Evolutionary conservation across 37 sponge, comb jelly and placozoan species (phyloP).

Genomic region (Chondrilla cf. caribensis): DNA sequence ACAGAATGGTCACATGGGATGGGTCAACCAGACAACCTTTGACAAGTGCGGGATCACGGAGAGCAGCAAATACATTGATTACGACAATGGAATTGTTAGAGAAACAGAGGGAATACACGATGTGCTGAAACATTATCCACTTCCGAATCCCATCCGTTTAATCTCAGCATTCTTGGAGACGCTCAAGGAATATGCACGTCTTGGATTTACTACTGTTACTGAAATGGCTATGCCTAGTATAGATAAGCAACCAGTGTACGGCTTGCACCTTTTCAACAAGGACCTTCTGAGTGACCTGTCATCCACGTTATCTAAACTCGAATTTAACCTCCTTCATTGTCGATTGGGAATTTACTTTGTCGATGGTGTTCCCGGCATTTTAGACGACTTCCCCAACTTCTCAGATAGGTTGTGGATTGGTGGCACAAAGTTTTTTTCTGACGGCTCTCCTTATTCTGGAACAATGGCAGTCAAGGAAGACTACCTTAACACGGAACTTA

Average conservation of each 20-base stretch:
- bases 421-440: constrained; percentile 52
- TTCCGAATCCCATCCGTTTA: too few species aligned
- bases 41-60: constrained; percentile 16
- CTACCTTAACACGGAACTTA: constrained; percentile 37
- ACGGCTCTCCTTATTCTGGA: constrained; percentile 51
- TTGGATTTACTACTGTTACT: constrained; percentile 67
- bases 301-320: not conserved
- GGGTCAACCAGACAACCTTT: constrained; percentile 44
- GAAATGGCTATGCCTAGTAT: constrained; percentile 34
- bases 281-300: not conserved
- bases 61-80: not conserved
- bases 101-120: not conserved
- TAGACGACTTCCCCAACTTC: not conserved
- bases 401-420: constrained; percentile 40
- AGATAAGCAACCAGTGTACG: not conserved
- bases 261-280: not conserved
- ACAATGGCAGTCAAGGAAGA: constrained; percentile 45
- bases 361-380: not conserved
- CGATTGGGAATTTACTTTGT: constrained; percentile 23
- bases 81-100: not conserved
- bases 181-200: constrained; percentile 28
- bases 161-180: not conserved
- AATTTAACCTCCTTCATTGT: not conserved
- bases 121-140: not conserved
- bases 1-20: constrained; percentile 31